Conservation (phyloP, 2,113 vertebrate species). For the Quiscalus mexicanus region DNA sequence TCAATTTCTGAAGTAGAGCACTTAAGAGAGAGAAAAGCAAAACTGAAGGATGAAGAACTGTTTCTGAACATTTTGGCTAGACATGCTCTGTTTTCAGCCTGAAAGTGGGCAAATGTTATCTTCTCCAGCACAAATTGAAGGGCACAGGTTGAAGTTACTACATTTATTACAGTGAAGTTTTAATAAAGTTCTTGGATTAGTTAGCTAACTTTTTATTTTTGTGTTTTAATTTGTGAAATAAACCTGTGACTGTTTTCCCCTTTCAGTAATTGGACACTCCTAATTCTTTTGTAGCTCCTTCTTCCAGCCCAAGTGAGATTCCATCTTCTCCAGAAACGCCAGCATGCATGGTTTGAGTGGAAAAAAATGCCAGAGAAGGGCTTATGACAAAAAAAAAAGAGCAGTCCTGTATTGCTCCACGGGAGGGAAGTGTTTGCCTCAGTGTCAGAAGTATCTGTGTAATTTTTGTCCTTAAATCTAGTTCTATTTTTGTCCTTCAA, state of each 20-base stretch:
- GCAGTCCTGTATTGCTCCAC: conserved; percentile 6
- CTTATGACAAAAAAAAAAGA: background rate
- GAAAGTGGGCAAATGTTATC: background rate
- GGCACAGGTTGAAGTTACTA: background rate
- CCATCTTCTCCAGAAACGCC: background rate
- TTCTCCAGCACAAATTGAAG: background rate
- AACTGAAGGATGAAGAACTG: background rate
- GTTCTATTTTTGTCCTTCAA: background rate
- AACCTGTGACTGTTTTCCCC: background rate
- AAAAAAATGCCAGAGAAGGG: background rate
- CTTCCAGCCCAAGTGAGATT: background rate
- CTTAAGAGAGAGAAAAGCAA: background rate
- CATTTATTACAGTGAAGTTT: background rate
- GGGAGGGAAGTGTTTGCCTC: conserved; percentile 46
- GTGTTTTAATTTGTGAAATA: background rate
- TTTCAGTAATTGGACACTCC: background rate
- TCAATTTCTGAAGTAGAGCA: background rate
- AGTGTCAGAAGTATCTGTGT: background rate
- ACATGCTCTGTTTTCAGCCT: background rate
- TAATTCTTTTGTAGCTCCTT: background rate
- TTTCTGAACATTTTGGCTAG: background rate
- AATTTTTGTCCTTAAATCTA: background rate
- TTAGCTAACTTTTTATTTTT: background rate
- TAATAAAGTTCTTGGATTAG: background rate
- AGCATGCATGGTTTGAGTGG: background rate